Evolutionary conservation across 2,113 vertebrate species (phyloP).

Genomic region (Uria lomvia): DNA sequence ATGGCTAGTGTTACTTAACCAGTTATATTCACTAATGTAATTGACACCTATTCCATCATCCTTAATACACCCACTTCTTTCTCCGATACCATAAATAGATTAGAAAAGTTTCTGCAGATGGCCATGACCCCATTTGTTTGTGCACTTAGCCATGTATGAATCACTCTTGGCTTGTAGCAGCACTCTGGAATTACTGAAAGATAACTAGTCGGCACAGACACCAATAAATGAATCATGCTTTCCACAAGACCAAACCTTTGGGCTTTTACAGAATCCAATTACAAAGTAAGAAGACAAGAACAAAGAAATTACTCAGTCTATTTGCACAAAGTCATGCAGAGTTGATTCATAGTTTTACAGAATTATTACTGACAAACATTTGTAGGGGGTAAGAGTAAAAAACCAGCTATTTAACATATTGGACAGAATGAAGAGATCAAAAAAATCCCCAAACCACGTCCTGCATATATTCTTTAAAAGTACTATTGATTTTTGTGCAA

Average conservation of each 20-base stretch:
- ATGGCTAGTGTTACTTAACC: slow-evolving; percentile 29
- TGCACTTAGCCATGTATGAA: slow-evolving; percentile 67
- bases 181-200: slow-evolving; percentile 71
- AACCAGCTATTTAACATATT: slow-evolving; percentile 22
- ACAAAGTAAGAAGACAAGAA: slow-evolving; percentile 76
- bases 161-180: slow-evolving; percentile 71
- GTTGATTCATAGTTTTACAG: slow-evolving; percentile 76
- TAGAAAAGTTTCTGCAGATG: slow-evolving; percentile 68
- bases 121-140: slow-evolving; percentile 72
- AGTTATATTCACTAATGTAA: slow-evolving; percentile 55
- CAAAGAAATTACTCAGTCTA: slow-evolving; percentile 82
- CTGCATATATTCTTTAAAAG: neutral
- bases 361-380: slow-evolving; percentile 72
- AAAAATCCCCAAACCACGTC: neutral
- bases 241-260: slow-evolving; percentile 78
- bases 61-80: slow-evolving; percentile 64
- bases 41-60: slow-evolving; percentile 61
- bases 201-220: slow-evolving; percentile 74
- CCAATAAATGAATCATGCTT: slow-evolving; percentile 82
- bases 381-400: slow-evolving; percentile 51
- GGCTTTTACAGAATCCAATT: slow-evolving; percentile 79
- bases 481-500: neutral
- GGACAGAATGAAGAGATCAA: neutral
- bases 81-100: slow-evolving; percentile 70
- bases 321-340: slow-evolving; percentile 75